Evolutionary conservation across 2,113 vertebrate species (phyloP).

Genomic region (Chauna torquata): DNA sequence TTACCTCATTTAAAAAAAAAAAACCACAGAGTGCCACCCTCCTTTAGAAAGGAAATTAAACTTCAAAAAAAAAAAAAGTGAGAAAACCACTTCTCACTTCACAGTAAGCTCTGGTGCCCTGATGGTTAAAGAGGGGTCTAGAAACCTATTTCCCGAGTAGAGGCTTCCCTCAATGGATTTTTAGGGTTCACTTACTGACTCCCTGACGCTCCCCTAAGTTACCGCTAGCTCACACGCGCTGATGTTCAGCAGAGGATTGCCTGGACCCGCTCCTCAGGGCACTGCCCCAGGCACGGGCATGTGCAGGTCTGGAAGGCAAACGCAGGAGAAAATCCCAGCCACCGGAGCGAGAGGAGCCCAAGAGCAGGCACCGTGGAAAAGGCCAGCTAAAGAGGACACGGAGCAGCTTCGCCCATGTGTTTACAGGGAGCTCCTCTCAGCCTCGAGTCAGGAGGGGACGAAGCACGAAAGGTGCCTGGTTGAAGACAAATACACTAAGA

Average conservation of each 20-base stretch:
- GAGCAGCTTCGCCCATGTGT: neutral
- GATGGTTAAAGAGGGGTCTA: neutral
- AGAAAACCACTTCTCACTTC: neutral
- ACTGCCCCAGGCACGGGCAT: fast-evolving
- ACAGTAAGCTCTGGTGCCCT: neutral
- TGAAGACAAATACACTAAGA: neutral
- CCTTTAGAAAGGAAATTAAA: neutral
- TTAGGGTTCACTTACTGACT: neutral
- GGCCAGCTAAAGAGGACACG: neutral
- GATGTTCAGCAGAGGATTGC: neutral
- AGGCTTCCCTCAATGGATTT: neutral
- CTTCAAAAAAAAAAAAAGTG: neutral
- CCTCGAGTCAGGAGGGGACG: neutral
- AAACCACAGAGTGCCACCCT: neutral
- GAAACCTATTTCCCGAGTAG: neutral
- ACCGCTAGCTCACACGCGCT: fast-evolving
- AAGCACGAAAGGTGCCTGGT: neutral
- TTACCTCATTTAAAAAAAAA: neutral
- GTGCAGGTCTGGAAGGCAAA: neutral
- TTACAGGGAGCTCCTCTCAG: neutral
- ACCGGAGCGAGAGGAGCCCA: neutral
- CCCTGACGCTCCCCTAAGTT: neutral
- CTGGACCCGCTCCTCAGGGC: fast-evolving
- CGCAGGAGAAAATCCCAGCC: neutral
- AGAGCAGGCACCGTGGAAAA: neutral